phyloP scores from a whole-genome alignment of 2,113 vertebrate species.

The Symphodus melops region DNA sequence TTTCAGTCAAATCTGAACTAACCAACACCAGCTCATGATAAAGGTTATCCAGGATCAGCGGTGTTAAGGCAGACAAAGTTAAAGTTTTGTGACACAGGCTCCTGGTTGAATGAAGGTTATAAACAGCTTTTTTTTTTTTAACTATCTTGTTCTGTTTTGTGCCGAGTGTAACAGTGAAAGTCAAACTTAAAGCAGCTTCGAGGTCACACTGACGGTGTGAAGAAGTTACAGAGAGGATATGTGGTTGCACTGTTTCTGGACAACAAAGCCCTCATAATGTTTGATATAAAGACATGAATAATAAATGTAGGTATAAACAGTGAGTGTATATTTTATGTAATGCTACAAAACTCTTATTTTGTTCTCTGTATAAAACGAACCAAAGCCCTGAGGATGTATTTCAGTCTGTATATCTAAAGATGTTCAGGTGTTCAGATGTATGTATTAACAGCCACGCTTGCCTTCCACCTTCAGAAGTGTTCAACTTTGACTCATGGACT shows the following conservation, averaged over 20 bases:
- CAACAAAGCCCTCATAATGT: not conserved
- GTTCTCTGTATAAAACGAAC: constrained; percentile 30
- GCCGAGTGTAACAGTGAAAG: not conserved
- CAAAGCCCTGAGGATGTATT: constrained; percentile 59
- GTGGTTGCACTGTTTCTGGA: constrained; percentile 29
- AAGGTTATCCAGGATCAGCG: not conserved
- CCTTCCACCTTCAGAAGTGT: constrained; percentile 28
- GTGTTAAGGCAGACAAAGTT: not conserved
- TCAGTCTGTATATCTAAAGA: constrained; percentile 42
- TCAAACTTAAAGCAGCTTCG: constrained; percentile 9
- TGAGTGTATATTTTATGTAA: constrained; percentile 58
- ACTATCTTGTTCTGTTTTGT: not conserved
- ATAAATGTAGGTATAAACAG: constrained; percentile 15
- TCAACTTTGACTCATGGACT: constrained; percentile 21
- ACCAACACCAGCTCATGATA: not conserved
- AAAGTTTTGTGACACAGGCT: not conserved
- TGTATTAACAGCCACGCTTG: constrained; percentile 29
- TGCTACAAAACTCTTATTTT: constrained; percentile 13
- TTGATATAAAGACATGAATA: not conserved
- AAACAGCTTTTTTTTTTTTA: not conserved
- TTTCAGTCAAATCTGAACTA: too few relatives aligned
- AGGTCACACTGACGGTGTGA: not conserved
- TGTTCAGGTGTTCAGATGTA: constrained; percentile 30
- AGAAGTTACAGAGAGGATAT: not conserved
- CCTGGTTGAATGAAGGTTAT: not conserved